These are phyloP conservation scores for Melolontha melolontha DNA, from an alignment of 2,888 invertebrate genomes.

Conservation along the genomic window DNA sequence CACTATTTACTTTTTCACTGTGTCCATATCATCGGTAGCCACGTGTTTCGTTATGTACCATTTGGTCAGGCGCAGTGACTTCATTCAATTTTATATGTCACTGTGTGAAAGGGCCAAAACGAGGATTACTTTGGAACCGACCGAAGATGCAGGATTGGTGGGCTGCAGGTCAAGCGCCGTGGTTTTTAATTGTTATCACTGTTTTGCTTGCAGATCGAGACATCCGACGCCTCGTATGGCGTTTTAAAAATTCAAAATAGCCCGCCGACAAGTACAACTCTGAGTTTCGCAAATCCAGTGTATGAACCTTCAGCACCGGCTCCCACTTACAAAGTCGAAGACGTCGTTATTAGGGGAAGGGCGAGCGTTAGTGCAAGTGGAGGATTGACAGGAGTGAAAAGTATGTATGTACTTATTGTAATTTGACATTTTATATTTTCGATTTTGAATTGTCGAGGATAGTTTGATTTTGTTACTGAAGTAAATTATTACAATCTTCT, in stretches of 20 bases:
- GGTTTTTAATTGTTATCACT: background rate
- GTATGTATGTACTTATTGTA: slow-evolving; percentile 60
- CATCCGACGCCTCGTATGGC: slow-evolving; percentile 77
- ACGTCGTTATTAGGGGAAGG: slow-evolving; percentile 77
- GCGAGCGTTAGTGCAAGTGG: slow-evolving; percentile 65
- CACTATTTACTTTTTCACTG: slow-evolving; percentile 87
- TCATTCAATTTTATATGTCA: slow-evolving; percentile 85
- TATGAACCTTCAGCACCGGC: slow-evolving; percentile 80
- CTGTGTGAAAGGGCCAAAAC: slow-evolving; percentile 80
- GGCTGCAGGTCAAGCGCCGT: background rate
- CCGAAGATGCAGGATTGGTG: slow-evolving; percentile 86
- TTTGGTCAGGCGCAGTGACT: slow-evolving; percentile 81
- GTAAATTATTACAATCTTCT: no score
- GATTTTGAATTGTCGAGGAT: no score
- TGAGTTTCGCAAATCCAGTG: slow-evolving; percentile 88
- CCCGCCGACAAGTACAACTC: slow-evolving; percentile 69
- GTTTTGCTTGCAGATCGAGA: slow-evolving; percentile 69
- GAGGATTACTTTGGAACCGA: slow-evolving; percentile 85
- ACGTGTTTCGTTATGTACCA: slow-evolving; percentile 84
- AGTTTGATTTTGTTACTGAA: no score
- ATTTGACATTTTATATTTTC: background rate
- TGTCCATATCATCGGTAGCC: slow-evolving; percentile 81
- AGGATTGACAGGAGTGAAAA: slow-evolving; percentile 68
- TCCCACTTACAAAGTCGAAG: slow-evolving; percentile 79
- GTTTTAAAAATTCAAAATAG: slow-evolving; percentile 81